Base-by-base conservation (phyloP, 2,797 vertebrate genomes). In the Rhinatrema bivittatum region DNA sequence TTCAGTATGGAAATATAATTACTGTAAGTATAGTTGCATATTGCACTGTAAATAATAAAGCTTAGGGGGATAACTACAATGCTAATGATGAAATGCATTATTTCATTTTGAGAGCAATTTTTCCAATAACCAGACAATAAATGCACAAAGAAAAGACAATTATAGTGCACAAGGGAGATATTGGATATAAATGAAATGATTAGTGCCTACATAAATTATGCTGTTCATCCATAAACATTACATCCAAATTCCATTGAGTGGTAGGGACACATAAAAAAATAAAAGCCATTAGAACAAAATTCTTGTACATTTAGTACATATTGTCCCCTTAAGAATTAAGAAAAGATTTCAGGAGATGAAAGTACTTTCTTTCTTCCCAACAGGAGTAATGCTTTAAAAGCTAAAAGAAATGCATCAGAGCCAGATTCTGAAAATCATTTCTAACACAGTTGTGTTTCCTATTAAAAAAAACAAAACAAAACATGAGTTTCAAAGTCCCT, bases 1-100 rank as follows among this genome's bases (percentile, higher is more conserved):
- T 42, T 32, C 25, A 41, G 26, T 41, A n/a, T n/a, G n/a, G n/a
- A n/a, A n/a, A n/a, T n/a, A n/a, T 50, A 50, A 50, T 42, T 33
- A 50, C 29, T 38, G 34, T 18, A 28, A 42, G 23, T 11, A 26
- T 22, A 38, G 39, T 18, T 34, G 50, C 39, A 49, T 12, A 25
- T 31, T 20, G 20, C 29, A 33, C 42, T 50, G 16, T 33, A 23
- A 9, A 15, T 39, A 10, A n/a, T 15, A 27, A 39, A 12, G 37
- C 7, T 10, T 36, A 25, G 12, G 49, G n/a, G 29, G 39, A 49
- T 46, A 38, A 53, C 13, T 43, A 12, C 20, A 44, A 19, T 12
- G 27, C 39, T 31, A 28, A 41, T 22, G 28, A 33, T 16, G 15
- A 43, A 46, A 42, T 35, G 42, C 10, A 30, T 49, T 56, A 35